Evolutionary conservation across 2,113 vertebrate species (phyloP), one percentile per base, ranked within the genome.

Genomic region (Ageneiosus marmoratus): DNA sequence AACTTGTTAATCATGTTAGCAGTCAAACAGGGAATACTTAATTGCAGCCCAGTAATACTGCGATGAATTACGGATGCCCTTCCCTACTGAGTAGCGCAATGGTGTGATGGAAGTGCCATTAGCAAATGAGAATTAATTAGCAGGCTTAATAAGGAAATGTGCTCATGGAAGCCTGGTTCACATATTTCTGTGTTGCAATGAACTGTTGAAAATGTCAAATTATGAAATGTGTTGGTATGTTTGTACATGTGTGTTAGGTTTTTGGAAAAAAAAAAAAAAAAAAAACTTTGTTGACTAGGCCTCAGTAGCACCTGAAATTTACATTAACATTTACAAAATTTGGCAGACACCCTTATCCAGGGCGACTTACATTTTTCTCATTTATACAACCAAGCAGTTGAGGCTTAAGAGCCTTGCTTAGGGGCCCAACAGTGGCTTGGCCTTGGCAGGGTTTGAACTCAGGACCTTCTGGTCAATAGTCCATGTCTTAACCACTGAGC

Each of bases 101-200:
- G 80, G 85, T 89, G 62, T 85, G 88, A 90, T 88, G 80, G 82
- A 86, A 87, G 80, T 58, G 60, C 87, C 84, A 89, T 92, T 90
- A 89, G 85, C 84, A 85, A 91, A 92, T 91, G 90, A 90, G 84
- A 90, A 92, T 92, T 90, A 91, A 93, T 93, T 91, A 91, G 63
- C 77, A 18, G 1, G n/a, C 86, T 84, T 90, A 89, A 91, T 92
- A 88, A 90, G 81, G 80, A 79, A 85, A 86, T 87, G 83, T 87
- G 69, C 41, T 53, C 65, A 73, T 29, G 65, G 50, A 85, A 72
- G 65, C 56, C 55, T 20, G 81, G 60, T 72, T 46, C 32, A 78
- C 70, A 20, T 63, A 15, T 16, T 5, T 51, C n/a, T 76, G 70
- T 62, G 8, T 83, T 15, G 22, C 7, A n/a, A 13, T 62, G 65